Percentiles rank a stretch among this genome's conserved stretches.
These are phyloP conservation scores for Panorpa germanica DNA, from an alignment of 2,888 invertebrate species.

Conservation along the genomic window DNA sequence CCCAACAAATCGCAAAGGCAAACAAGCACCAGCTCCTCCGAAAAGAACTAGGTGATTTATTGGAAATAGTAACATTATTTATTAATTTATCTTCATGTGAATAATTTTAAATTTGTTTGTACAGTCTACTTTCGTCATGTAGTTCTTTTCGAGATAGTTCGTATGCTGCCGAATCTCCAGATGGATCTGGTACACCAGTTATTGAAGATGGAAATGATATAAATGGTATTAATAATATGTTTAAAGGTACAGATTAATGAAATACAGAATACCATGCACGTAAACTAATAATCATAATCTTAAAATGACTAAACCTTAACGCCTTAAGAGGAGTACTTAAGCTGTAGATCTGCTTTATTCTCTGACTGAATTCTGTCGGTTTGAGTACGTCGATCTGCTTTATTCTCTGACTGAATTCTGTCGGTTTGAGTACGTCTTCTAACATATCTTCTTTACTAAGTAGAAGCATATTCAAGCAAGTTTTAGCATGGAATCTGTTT, in stretches of 20 bases:
- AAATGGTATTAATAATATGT: conserved; percentile 33
- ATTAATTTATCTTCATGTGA: not conserved
- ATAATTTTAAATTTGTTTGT: conserved; percentile 16
- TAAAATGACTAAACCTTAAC: no score
- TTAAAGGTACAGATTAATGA: conserved; percentile 33
- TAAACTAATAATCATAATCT: no score
- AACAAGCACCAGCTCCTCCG: conserved; percentile 89
- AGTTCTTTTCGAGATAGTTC: conserved; percentile 75
- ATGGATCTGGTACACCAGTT: conserved; percentile 33
- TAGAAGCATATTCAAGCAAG: no score
- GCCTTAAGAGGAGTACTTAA: no score
- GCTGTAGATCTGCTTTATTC: no score
- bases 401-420: no score
- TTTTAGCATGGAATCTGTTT: no score
- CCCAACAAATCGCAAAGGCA: conserved; percentile 74
- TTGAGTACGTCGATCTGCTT: no score
- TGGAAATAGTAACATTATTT: not conserved
- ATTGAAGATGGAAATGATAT: conserved; percentile 34
- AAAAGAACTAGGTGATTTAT: conserved; percentile 68
- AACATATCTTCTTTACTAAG: no score
- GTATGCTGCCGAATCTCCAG: conserved; percentile 40
- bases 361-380: no score
- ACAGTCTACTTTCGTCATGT: conserved; percentile 60
- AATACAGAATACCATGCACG: no score
- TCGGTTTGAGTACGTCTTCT: no score